Conservation (phyloP, 2,113 vertebrate genomes). For the Lagenorhynchus albirostris region DNA sequence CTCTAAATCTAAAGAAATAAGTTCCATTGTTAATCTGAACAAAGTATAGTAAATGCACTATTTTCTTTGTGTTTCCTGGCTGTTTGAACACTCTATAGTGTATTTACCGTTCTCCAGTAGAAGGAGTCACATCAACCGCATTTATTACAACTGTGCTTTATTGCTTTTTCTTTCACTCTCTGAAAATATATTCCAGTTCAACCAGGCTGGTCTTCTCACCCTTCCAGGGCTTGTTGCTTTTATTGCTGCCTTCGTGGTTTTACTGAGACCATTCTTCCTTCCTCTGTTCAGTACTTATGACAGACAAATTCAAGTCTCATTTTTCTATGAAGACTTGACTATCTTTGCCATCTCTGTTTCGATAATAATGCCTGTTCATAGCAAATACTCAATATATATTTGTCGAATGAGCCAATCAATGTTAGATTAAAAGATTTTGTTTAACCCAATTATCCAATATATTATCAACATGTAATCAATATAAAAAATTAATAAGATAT, state of each 20-base stretch:
- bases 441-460: background rate
- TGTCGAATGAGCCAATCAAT: background rate
- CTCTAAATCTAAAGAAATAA: background rate
- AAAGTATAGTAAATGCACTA: background rate
- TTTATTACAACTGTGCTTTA: background rate
- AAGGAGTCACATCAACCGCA: background rate
- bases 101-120: background rate
- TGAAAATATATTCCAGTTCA: background rate
- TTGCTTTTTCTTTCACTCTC: background rate
- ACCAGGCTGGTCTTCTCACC: background rate
- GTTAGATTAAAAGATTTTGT: background rate
- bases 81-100: background rate
- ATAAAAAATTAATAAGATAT: background rate
- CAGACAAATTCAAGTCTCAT: background rate
- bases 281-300: background rate
- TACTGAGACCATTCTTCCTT: background rate
- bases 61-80: background rate
- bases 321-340: background rate
- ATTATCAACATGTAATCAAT: background rate
- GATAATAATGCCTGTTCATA: background rate
- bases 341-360: accelerated
- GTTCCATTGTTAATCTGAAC: background rate
- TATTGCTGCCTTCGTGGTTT: background rate
- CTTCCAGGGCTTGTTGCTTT: background rate
- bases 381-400: background rate